phyloP scores from a whole-genome alignment of 30 jellyfish, hydroid and myxozoan species.

The Pelagia noctiluca region DNA sequence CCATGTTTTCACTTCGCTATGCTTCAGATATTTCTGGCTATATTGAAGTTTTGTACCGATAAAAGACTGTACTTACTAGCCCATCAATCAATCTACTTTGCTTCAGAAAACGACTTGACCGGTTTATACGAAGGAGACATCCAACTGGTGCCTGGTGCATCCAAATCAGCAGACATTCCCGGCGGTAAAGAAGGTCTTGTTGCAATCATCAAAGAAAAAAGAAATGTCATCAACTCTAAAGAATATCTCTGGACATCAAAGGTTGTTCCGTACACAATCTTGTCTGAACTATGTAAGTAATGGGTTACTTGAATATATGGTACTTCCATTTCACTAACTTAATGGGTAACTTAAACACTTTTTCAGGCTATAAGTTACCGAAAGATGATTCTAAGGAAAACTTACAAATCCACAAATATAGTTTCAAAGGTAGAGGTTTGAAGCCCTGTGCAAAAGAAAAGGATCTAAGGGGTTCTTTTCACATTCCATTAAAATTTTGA shows the following conservation, averaged over 20 bases:
- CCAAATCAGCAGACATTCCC: slow-evolving; percentile 26
- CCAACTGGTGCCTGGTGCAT: background rate
- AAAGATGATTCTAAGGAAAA: background rate
- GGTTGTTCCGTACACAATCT: slow-evolving; percentile 41
- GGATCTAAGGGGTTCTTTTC: no score
- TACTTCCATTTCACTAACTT: background rate
- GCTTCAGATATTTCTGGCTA: no score
- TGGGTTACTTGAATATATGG: background rate
- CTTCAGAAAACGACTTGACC: slow-evolving; percentile 31
- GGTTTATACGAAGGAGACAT: slow-evolving; percentile 65
- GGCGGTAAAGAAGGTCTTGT: slow-evolving; percentile 20
- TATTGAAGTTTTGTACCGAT: no score
- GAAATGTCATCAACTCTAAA: slow-evolving; percentile 44
- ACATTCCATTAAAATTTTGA: no score
- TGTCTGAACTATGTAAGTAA: slow-evolving; percentile 18
- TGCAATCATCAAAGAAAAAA: slow-evolving; percentile 23
- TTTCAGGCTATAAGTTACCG: background rate
- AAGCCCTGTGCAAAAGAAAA: no score
- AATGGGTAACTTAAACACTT: background rate
- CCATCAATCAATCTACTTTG: background rate
- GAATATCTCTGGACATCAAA: slow-evolving; percentile 33
- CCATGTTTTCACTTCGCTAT: no score
- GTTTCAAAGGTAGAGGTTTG: no score
- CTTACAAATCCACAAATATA: no score
- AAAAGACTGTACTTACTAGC: background rate